Evolutionary conservation across 2,888 invertebrate species (phyloP), one percentile per base, ranked within the genome.

Genomic region (Amphipoea oculea): DNA sequence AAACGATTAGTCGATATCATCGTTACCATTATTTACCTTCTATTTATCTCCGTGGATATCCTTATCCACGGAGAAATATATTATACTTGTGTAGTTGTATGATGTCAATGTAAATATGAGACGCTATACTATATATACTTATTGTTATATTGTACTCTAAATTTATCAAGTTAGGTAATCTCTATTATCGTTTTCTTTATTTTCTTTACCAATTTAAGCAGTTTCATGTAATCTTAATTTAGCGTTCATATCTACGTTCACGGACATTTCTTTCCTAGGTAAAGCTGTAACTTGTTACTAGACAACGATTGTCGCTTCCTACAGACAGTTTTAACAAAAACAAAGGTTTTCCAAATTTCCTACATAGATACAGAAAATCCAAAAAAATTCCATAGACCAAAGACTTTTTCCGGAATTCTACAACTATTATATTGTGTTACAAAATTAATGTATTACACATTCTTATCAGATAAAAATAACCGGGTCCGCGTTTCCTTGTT

Each of bases 401-500:
- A 81, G 78, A 78, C 36, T 60, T 78, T 83, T 85, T 81, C 88
- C 89, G 88, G 76, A 66, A 83, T 76, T 71, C 63, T 77, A 67
- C 69, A 72, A 71, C 69, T 78, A 51, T 67, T 68, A 65, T 42
- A 51, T 51, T 65, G 71, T 79, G 73, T 83, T 69, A 89, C 71
- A 85, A 87, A 76, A 83, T 69, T 78, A 66, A 63, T 78, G 62
- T 71, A 36, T 77, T 70, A 75, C 60, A 70, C 29, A 45, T 63
- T 68, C 45, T 87, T 89, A 88, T 88, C 89, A 57, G 79, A 85
- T 85, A 87, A 80, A 78, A 83, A 76, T 73, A 89, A 78, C 67
- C 4, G 17, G 70, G 69, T 67, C 66, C 60, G 11, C 78, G 40
- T 80, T 89, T 89, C 88, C 89, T 87, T 73, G 79, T 85, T 83